Conservation (phyloP, 2,113 vertebrate species). For the Dunckerocampus dactyliophorus region DNA sequence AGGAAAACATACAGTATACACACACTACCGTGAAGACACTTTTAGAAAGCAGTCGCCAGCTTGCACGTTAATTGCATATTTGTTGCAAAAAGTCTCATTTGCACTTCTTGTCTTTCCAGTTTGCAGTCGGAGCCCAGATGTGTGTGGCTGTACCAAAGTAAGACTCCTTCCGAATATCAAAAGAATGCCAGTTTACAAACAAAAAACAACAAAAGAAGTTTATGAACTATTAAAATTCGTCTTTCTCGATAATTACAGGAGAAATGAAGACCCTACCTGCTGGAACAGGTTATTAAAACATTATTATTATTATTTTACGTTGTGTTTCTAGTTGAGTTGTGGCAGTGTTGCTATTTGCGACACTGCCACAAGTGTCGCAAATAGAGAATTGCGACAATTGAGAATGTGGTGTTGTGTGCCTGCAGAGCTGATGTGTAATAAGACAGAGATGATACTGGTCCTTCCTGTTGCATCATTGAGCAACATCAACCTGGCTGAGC, state of each 20-base stretch:
- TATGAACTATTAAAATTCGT: background rate
- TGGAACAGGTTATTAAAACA: conserved; percentile 59
- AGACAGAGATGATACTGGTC: conserved; percentile 55
- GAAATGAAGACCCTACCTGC: conserved; percentile 44
- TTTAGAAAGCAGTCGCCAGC: background rate
- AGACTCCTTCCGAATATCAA: conserved; percentile 27
- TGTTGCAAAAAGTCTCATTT: conserved; percentile 2
- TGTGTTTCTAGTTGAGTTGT: background rate
- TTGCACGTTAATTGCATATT: background rate
- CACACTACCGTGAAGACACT: background rate
- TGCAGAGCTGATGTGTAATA: conserved; percentile 59
- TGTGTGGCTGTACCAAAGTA: conserved; percentile 72
- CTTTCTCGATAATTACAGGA: conserved; percentile 43
- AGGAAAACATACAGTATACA: background rate
- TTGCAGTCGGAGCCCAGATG: conserved; percentile 68
- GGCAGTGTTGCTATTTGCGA: background rate
- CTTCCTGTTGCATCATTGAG: conserved; percentile 56
- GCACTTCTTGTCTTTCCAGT: conserved; percentile 47
- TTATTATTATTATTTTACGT: background rate
- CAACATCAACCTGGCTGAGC: conserved; percentile 38
- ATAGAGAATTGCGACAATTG: no score
- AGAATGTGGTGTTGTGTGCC: conserved; percentile 9
- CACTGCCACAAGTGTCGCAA: no score
- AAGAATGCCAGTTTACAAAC: conserved; percentile 4
- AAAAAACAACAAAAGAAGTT: background rate